Percentiles rank a stretch among this genome's conserved stretches.
Conservation (phyloP, 1,140 invertebrate genomes). For the Cherax destructor region DNA sequence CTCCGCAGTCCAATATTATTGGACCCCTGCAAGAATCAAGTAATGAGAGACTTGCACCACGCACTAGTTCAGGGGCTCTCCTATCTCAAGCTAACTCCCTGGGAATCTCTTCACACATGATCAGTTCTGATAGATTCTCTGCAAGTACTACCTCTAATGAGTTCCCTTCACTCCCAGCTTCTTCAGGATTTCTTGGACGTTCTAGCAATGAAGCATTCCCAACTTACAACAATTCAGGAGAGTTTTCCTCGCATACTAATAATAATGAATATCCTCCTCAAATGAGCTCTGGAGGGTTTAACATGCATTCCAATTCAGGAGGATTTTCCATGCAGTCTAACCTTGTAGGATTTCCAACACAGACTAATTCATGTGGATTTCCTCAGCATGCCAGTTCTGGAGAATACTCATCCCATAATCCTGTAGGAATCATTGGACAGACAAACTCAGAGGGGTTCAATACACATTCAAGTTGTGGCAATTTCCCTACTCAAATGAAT, state of each 20-base stretch:
- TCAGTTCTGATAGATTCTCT: conserved; percentile 43
- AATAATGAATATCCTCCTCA: conserved; percentile 7
- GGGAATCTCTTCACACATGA: conserved; percentile 10
- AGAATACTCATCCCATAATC: conserved; percentile 52
- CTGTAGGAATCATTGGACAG: conserved; percentile 26
- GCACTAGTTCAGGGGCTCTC: neutral
- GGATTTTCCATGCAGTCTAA: conserved; percentile 36
- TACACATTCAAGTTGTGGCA: conserved; percentile 35
- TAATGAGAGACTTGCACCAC: conserved; percentile 1
- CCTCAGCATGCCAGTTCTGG: conserved; percentile 25
- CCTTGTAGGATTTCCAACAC: conserved; percentile 39
- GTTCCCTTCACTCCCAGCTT: conserved; percentile 37
- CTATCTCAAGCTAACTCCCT: conserved; percentile 19
- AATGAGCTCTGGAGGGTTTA: conserved; percentile 31
- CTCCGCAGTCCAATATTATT: conserved; percentile 20
- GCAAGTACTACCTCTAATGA: conserved; percentile 20
- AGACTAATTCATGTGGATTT: conserved; percentile 35
- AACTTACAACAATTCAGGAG: conserved; percentile 24
- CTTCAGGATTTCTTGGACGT: conserved; percentile 37
- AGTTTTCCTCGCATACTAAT: conserved; percentile 25
- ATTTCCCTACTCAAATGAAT: conserved; percentile 22
- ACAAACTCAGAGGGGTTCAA: conserved; percentile 23
- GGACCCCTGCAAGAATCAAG: conserved; percentile 42
- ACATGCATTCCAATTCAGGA: conserved; percentile 37
- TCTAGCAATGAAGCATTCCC: conserved; percentile 29